Evolutionary conservation across 2,888 invertebrate genomes (phyloP).

Genomic region (Elmis aenea): DNA sequence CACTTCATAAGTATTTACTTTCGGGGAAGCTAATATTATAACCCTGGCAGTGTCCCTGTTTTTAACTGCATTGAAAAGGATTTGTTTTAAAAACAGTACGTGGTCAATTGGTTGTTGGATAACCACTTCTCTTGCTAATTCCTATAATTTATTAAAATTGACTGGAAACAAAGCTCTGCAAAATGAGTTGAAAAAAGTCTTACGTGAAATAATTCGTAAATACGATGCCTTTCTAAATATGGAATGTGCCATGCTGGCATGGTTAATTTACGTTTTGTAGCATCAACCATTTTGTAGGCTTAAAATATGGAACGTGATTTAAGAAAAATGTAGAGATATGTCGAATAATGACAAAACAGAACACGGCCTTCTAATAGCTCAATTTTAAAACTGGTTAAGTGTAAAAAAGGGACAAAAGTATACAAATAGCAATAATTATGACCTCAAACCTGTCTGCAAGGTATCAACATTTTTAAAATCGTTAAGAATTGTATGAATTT

Average conservation of each 20-base stretch:
- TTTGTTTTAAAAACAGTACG: constrained; percentile 57
- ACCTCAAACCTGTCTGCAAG: too few species aligned
- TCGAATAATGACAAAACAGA: too few species aligned
- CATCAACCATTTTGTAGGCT: constrained; percentile 15
- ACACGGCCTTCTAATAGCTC: too few species aligned
- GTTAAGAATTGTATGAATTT: too few species aligned
- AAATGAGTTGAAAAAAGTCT: constrained; percentile 10
- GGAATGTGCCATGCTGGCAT: constrained; percentile 53
- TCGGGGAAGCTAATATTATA: constrained; percentile 54
- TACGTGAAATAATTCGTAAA: constrained; percentile 62
- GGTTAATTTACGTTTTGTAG: constrained; percentile 35
- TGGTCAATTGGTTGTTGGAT: constrained; percentile 60
- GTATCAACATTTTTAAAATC: too few species aligned
- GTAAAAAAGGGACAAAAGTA: too few species aligned
- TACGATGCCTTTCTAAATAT: constrained; percentile 60
- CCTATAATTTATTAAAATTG: too few species aligned
- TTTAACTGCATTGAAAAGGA: constrained; percentile 48
- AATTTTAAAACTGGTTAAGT: too few species aligned
- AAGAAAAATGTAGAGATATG: too few species aligned
- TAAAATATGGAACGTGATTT: too few species aligned
- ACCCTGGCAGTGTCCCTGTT: constrained; percentile 51
- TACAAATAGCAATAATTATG: too few species aligned
- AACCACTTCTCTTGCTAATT: constrained; percentile 56
- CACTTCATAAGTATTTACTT: constrained; percentile 40
- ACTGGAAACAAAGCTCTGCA: constrained; percentile 6